Base-by-base conservation (phyloP, 2,888 invertebrate genomes). In the Monoplex corrugatus region DNA sequence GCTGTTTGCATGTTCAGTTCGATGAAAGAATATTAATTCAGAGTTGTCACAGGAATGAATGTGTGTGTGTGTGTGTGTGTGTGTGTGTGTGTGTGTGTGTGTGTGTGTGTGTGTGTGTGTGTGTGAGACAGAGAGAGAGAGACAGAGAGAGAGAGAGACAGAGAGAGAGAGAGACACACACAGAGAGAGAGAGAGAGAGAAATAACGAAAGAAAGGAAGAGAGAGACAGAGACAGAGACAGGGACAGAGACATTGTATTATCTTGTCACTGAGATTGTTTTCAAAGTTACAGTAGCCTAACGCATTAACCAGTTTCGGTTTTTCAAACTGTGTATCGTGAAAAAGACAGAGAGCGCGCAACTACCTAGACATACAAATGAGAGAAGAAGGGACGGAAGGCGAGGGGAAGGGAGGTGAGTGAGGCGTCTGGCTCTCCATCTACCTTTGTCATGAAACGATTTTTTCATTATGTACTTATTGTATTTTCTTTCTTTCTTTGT, bases 101-200 rank as follows among this genome's bases (percentile, higher is more conserved):
- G 32, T n/a, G n/a, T n/a, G 50, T 40, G 40, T 80, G 40, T 23
- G 32, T 80, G 80, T n/a, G 80, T 80, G 80, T 28, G 43, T 80
- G 40, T 35, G 40, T 43, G 80, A 78, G 40, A 35, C 8, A 35
- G 78, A 16, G 63, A 28, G 19, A 28, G 63, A 28, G 63, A 28
- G 63, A 2, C 6, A 28, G 63, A 23, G 28, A 68, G 28, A 68
- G 63, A 28, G 32, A 68, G 63, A 68, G 0, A 63, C n/a, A 23
- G 63, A 23, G 63, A 63, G 63, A 63, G 6, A 23, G n/a, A 68
- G 63, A 68, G 28, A 68, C 0, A 68, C 23, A 3, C 19, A 68
- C 6, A 68, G 0, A 68, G 28, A 68, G 63, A 68, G 6, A 28
- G 63, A 16, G 28, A 28, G 10, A 10, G 63, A 68, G n/a, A 1